Conservation (phyloP, 2,113 vertebrate genomes). For the Pteropus alecto region DNA sequence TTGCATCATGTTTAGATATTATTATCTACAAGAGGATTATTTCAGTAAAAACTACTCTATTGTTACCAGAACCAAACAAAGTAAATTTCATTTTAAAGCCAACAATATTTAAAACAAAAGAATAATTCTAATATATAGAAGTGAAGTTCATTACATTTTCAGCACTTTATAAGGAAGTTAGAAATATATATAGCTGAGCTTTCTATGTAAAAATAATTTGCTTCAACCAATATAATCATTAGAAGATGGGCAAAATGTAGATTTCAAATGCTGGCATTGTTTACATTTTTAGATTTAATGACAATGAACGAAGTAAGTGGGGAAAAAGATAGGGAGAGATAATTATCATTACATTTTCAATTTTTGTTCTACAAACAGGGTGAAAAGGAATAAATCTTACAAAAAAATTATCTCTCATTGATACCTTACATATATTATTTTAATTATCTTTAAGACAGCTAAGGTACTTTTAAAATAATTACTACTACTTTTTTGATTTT, state of each 20-base stretch:
- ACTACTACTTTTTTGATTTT: neutral
- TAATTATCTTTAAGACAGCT: neutral
- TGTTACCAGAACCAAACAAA: neutral
- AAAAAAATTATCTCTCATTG: neutral
- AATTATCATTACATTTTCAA: neutral
- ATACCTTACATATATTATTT: neutral
- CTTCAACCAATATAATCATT: neutral
- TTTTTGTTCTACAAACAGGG: neutral
- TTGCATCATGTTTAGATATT: neutral
- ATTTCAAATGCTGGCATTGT: neutral
- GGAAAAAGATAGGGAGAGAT: neutral
- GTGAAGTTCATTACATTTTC: neutral
- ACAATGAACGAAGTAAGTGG: neutral
- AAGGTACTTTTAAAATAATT: neutral
- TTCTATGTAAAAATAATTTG: neutral
- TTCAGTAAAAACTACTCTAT: neutral
- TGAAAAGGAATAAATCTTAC: neutral
- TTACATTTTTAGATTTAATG: neutral
- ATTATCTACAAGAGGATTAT: neutral
- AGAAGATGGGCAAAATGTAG: neutral
- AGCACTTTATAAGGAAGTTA: neutral
- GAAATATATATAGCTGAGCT: neutral
- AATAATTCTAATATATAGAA: neutral
- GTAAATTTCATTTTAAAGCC: neutral
- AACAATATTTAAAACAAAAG: neutral